Conservation (phyloP, 2,797 vertebrate genomes). For the Hippocampus kuda region DNA sequence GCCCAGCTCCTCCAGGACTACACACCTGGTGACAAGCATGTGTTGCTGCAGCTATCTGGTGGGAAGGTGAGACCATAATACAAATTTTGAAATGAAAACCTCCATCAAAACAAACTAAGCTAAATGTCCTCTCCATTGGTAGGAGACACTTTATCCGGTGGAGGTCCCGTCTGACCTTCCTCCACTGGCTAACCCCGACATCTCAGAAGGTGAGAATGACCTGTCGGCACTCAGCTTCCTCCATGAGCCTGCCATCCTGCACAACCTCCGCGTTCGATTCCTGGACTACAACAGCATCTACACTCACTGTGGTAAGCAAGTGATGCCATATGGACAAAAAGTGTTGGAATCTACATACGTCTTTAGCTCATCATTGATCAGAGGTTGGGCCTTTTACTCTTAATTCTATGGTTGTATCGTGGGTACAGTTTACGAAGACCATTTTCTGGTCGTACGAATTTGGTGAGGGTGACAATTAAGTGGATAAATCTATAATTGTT, state of each 20-base stretch:
- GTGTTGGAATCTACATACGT: neutral
- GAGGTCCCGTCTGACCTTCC: conserved; percentile 57
- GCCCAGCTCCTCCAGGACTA: conserved; percentile 63
- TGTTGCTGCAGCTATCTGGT: conserved; percentile 59
- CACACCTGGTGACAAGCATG: conserved; percentile 49
- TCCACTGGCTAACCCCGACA: conserved; percentile 70
- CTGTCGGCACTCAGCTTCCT: conserved; percentile 75
- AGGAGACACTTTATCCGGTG: conserved; percentile 54
- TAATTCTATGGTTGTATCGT: no score
- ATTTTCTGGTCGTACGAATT: no score
- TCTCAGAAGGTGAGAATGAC: conserved; percentile 68
- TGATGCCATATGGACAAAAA: neutral
- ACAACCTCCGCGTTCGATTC: conserved; percentile 70
- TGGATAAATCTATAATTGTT: neutral
- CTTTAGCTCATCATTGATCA: no score
- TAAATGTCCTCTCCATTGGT: neutral
- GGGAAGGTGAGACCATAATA: conserved; percentile 54
- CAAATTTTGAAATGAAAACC: neutral
- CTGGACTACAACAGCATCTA: conserved; percentile 73
- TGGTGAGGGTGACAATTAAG: neutral
- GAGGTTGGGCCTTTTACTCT: no score
- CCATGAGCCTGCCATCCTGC: conserved; percentile 71
- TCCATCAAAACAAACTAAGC: neutral
- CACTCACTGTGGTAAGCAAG: conserved; percentile 69
- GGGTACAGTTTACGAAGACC: no score